These are phyloP conservation scores for Zeuzera pyrina DNA, from an alignment of 2,888 invertebrate genomes.

Conservation along the genomic window DNA sequence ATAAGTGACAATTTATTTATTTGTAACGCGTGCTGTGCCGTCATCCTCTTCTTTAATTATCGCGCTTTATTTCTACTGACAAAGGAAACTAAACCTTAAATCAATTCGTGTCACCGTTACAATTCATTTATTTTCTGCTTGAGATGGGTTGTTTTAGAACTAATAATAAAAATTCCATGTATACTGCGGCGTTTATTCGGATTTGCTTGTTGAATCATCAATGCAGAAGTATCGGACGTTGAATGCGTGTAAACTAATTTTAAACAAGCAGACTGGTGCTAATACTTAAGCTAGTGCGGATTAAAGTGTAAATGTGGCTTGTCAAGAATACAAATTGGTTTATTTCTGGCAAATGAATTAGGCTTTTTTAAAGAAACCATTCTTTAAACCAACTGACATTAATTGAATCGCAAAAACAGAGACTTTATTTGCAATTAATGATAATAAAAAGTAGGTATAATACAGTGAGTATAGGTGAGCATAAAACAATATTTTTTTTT, in stretches of 20 bases:
- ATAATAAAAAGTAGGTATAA: no score
- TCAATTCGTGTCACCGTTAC: no score
- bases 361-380: background rate
- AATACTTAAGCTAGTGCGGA: constrained; percentile 8
- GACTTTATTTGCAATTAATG: no score
- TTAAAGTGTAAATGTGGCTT: constrained; percentile 11
- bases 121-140: background rate
- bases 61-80: constrained; percentile 10
- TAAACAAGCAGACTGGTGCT: constrained; percentile 15
- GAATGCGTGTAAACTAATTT: constrained; percentile 17
- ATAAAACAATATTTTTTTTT: no score
- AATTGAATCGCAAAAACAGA: no score
- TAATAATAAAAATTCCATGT: constrained; percentile 15
- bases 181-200: constrained; percentile 36
- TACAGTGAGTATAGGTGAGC: no score
- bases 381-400: background rate
- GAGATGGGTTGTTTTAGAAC: background rate
- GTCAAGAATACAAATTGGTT: constrained; percentile 1
- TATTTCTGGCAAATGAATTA: no score
- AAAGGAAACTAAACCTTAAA: constrained; percentile 8
- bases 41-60: constrained; percentile 34
- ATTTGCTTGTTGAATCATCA: constrained; percentile 38
- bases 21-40: constrained; percentile 34
- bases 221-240: constrained; percentile 23
- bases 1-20: constrained; percentile 33